Evolutionary conservation across 2,113 vertebrate genomes (phyloP).

Genomic region (Prinia subflava): DNA sequence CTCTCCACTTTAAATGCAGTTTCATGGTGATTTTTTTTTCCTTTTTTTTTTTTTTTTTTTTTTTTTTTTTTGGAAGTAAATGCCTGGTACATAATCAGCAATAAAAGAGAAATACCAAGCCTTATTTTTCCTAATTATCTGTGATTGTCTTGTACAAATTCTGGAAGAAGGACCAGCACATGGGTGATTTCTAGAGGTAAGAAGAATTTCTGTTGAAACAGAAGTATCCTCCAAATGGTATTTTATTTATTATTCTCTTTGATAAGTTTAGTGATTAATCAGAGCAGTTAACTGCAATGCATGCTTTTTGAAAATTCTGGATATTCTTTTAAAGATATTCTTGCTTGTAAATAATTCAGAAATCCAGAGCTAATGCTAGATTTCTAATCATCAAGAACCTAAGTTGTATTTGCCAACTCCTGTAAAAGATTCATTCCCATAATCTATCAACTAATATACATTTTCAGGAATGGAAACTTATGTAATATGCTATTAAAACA

Average conservation of each 20-base stretch:
- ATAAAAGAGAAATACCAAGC: neutral
- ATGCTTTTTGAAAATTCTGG: neutral
- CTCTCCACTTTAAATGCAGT: neutral
- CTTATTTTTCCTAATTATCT: neutral
- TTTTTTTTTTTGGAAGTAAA: neutral
- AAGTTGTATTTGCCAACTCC: neutral
- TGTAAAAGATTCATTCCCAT: accelerated
- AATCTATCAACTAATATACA: neutral
- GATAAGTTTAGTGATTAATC: neutral
- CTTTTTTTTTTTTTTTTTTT: too few species aligned
- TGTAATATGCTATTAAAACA: neutral
- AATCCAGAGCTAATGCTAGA: neutral
- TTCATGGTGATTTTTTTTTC: neutral
- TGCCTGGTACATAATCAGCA: neutral
- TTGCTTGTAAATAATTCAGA: neutral
- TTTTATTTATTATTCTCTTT: neutral
- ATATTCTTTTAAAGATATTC: neutral
- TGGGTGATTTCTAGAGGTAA: neutral
- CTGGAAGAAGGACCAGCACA: neutral
- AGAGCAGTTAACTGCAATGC: neutral
- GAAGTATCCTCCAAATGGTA: neutral
- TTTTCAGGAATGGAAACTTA: neutral
- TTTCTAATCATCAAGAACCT: neutral
- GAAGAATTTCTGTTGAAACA: neutral
- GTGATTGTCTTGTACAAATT: neutral